Conservation (phyloP, 2,797 vertebrate genomes). For the Chelonia mydas region DNA sequence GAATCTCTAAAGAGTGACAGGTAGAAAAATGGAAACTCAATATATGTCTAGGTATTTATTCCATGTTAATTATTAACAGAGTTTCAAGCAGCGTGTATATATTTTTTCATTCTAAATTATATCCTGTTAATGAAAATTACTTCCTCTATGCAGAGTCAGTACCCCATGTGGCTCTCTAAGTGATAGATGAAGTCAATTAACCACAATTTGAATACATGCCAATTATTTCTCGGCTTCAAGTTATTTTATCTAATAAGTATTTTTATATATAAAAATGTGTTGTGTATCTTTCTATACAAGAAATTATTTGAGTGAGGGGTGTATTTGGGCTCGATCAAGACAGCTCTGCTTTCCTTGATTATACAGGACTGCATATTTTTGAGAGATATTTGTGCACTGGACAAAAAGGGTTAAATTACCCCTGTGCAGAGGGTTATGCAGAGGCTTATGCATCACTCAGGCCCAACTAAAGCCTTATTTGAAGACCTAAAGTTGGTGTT, state of each 20-base stretch:
- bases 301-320: constrained; percentile 35
- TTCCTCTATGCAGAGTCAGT: constrained; percentile 78
- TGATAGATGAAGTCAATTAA: constrained; percentile 82
- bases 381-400: not conserved
- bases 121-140: constrained; percentile 85
- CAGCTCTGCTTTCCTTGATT: not conserved
- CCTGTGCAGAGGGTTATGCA: not conserved
- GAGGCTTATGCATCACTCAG: not conserved
- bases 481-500: not conserved
- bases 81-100: constrained; percentile 74
- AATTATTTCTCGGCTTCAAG: constrained; percentile 76
- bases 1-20: constrained; percentile 63
- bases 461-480: not conserved
- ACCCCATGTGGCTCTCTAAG: constrained; percentile 81
- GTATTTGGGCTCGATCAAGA: not conserved
- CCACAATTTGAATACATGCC: constrained; percentile 80
- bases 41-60: constrained; percentile 72
- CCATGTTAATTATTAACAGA: constrained; percentile 77
- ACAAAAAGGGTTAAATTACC: not conserved
- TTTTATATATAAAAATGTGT: constrained; percentile 66
- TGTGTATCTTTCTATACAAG: constrained; percentile 25
- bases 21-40: constrained; percentile 70
- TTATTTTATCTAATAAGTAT: constrained; percentile 70
- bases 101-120: constrained; percentile 82
- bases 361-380: not conserved